These are phyloP conservation scores for Drosophila baimaii DNA, from an alignment of 1,140 invertebrate species.

Conservation along the genomic window DNA sequence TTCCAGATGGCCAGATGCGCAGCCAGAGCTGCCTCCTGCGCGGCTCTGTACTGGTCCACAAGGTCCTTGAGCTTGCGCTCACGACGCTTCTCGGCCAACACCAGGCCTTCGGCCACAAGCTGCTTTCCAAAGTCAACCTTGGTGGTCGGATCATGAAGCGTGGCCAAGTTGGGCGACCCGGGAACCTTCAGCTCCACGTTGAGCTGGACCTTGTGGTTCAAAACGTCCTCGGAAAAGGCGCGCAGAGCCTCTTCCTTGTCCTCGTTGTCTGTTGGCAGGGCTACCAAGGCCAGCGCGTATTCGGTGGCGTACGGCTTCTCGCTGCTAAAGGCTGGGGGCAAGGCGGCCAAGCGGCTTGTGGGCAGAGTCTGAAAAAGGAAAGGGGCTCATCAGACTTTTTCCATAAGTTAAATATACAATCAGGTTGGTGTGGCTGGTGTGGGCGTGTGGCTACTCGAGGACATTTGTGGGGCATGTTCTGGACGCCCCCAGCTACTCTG, in stretches of 20 bases:
- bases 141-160: constrained; percentile 89
- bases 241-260: constrained; percentile 90
- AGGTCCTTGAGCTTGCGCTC: constrained; percentile 93
- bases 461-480: constrained; percentile 28
- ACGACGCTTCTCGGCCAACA: constrained; percentile 91
- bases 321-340: constrained; percentile 91
- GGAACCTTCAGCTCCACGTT: constrained; percentile 89
- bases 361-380: constrained; percentile 80
- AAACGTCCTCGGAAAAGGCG: constrained; percentile 88
- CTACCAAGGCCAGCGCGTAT: constrained; percentile 92
- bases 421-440: neutral
- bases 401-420: neutral
- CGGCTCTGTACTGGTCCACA: constrained; percentile 92
- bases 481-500: constrained; percentile 62
- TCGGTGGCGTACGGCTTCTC: constrained; percentile 94
- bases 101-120: constrained; percentile 93
- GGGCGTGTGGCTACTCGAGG: constrained; percentile 45
- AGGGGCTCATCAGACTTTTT: neutral
- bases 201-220: constrained; percentile 88
- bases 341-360: constrained; percentile 88
- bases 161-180: constrained; percentile 87
- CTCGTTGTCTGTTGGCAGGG: constrained; percentile 93
- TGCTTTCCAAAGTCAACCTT: constrained; percentile 93
- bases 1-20: constrained; percentile 95
- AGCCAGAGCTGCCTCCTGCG: constrained; percentile 93